Percentiles rank a stretch among this genome's conserved stretches.
Evolutionary conservation across 1,140 invertebrate genomes (phyloP).

Genomic region (Drosophila kepulauana): DNA sequence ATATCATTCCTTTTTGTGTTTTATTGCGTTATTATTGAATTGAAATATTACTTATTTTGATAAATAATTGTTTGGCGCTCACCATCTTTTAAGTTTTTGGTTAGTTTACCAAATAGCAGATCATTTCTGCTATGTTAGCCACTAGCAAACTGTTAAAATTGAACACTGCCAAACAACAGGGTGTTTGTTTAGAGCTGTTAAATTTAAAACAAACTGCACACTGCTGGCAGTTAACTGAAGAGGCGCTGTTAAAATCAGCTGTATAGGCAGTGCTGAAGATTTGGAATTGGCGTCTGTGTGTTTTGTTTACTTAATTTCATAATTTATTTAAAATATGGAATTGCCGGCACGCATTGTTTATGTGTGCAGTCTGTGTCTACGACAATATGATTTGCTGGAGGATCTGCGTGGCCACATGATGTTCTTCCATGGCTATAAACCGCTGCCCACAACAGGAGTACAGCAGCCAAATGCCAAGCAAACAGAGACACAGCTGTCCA

Average conservation of each 20-base stretch:
- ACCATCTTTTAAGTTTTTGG: too few species aligned
- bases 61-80: too few species aligned
- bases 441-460: constrained; percentile 28
- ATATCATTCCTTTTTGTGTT: too few species aligned
- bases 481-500: neutral
- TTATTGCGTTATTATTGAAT: neutral
- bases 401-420: constrained; percentile 86
- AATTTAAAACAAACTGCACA: constrained; percentile 1
- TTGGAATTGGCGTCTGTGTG: neutral
- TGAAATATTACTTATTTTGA: too few species aligned
- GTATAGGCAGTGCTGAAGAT: neutral
- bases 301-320: constrained; percentile 1
- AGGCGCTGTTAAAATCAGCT: constrained; percentile 37
- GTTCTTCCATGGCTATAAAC: constrained; percentile 75
- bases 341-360: constrained; percentile 69
- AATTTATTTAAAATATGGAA: constrained; percentile 43
- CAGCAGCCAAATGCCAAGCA: constrained; percentile 10
- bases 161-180: too few species aligned
- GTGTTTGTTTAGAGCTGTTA: constrained; percentile 2
- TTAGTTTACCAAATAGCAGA: too few species aligned
- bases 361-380: constrained; percentile 86
- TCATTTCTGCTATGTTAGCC: too few species aligned
- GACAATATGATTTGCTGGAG: constrained; percentile 85
- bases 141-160: too few species aligned
- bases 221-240: neutral